Conservation (phyloP, 2,888 invertebrate species). For the Agrypnus murinus region DNA sequence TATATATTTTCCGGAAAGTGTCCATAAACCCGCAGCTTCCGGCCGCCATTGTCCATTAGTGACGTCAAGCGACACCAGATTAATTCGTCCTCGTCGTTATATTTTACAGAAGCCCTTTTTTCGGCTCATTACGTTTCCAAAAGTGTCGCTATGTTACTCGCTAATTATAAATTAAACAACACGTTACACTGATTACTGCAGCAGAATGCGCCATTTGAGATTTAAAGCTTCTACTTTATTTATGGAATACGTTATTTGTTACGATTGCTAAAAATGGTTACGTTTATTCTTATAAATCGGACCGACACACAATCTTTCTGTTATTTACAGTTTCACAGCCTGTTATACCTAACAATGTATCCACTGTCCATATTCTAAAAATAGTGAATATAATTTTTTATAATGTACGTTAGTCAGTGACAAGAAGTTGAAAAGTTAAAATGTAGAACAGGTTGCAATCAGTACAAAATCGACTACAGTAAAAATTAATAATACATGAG, state of each 20-base stretch:
- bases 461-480: too few relatives aligned
- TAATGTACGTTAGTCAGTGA: too few relatives aligned
- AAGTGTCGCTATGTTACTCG: slow-evolving; percentile 60
- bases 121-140: slow-evolving; percentile 64
- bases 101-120: slow-evolving; percentile 59
- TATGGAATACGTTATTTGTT: slow-evolving; percentile 47
- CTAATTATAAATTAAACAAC: slow-evolving; percentile 57
- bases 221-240: slow-evolving; percentile 48
- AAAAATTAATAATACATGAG: too few relatives aligned
- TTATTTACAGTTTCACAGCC: neutral
- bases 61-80: slow-evolving; percentile 59
- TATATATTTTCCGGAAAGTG: slow-evolving; percentile 58
- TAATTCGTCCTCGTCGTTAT: slow-evolving; percentile 61
- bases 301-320: neutral
- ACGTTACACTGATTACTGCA: slow-evolving; percentile 50
- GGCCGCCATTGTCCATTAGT: slow-evolving; percentile 64
- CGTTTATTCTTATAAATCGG: slow-evolving; percentile 7
- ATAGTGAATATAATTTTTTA: too few relatives aligned
- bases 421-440: too few relatives aligned
- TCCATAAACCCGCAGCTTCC: slow-evolving; percentile 59
- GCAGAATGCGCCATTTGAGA: slow-evolving; percentile 50
- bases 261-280: slow-evolving; percentile 42
- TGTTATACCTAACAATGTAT: neutral
- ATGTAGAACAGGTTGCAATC: too few relatives aligned
- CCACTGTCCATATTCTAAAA: too few relatives aligned